Evolutionary conservation across 2,797 vertebrate species (phyloP).

Genomic region (Sebastes dallii): DNA sequence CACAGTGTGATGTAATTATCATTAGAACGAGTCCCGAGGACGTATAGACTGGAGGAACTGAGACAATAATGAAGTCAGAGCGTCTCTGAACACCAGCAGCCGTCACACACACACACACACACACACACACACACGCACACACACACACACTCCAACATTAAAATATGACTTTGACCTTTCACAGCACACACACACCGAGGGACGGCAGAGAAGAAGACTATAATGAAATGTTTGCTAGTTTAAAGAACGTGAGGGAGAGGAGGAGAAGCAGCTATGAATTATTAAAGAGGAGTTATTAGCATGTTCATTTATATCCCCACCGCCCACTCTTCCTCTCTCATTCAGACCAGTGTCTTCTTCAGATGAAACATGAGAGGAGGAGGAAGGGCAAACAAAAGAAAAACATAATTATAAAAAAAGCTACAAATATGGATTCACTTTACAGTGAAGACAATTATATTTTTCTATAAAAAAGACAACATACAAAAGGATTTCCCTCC

Average conservation of each 20-base stretch:
- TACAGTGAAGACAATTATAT: not conserved
- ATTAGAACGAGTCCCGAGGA: constrained; percentile 11
- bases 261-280: constrained; percentile 22
- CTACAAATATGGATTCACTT: not conserved
- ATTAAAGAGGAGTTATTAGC: constrained; percentile 41
- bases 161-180: constrained; percentile 32
- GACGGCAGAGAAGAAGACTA: not conserved
- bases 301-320: constrained; percentile 14
- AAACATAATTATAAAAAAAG: not conserved
- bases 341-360: not conserved
- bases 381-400: not conserved
- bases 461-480: not conserved
- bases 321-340: not conserved
- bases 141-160: not conserved
- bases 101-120: not conserved
- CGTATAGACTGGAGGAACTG: not conserved
- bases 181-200: not conserved
- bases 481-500: not conserved
- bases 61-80: constrained; percentile 3
- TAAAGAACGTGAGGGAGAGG: constrained; percentile 11
- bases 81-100: not conserved
- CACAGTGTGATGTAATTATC: constrained; percentile 9
- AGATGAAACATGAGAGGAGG: not conserved
- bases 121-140: too few species aligned
- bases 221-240: constrained; percentile 41